Evolutionary conservation across 2,888 invertebrate species (phyloP).

Genomic region (Idaea aversata): DNA sequence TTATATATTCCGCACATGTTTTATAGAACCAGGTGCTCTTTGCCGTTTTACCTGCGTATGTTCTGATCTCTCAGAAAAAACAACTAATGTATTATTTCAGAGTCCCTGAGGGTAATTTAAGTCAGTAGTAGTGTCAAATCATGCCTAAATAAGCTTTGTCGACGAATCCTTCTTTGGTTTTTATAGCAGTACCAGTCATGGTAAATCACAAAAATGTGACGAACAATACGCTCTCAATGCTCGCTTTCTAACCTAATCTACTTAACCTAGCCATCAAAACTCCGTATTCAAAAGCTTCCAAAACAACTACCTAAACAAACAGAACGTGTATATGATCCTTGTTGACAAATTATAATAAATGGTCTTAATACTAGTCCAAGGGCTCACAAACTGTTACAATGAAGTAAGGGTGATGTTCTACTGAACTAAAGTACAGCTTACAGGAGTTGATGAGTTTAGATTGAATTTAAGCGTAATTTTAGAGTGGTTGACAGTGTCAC

Average conservation of each 20-base stretch:
- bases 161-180: too few species aligned
- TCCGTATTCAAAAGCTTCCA: background rate
- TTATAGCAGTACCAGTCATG: background rate
- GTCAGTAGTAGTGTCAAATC: too few species aligned
- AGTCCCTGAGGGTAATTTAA: too few species aligned
- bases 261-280: background rate
- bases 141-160: too few species aligned
- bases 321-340: constrained; percentile 13
- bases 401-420: constrained; percentile 8
- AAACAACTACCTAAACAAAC: constrained; percentile 10
- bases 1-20: too few species aligned
- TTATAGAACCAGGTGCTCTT: too few species aligned
- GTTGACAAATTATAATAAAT: constrained; percentile 25
- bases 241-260: background rate
- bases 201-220: background rate
- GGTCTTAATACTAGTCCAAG: constrained; percentile 14
- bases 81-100: too few species aligned
- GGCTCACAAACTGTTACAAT: constrained; percentile 29
- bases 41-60: too few species aligned
- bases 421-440: background rate
- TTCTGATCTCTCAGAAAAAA: too few species aligned
- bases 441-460: too few species aligned
- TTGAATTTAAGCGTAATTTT: too few species aligned
- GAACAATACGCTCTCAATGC: background rate
- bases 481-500: too few species aligned